phyloP scores from a whole-genome alignment of 2,888 invertebrate genomes.

The Mylabris sibirica region DNA sequence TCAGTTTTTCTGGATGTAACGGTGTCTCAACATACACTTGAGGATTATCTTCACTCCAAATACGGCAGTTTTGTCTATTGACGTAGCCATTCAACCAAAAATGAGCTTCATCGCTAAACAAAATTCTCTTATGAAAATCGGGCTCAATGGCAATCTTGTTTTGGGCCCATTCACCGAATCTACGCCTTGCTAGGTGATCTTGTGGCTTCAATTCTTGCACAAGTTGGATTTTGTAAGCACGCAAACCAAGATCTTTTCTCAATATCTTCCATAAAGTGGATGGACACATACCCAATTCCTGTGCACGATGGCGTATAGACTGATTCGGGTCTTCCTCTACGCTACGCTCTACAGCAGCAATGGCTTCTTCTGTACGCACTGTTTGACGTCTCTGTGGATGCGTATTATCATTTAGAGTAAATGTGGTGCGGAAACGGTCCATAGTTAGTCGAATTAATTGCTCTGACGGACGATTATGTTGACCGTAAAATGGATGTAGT shows the following conservation, averaged over 20 bases:
- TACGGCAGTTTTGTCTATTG: conserved; percentile 26
- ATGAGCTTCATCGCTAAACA: conserved; percentile 27
- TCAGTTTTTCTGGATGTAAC: conserved; percentile 18
- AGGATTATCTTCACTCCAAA: conserved; percentile 19
- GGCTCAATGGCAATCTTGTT: conserved; percentile 24
- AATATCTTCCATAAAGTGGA: conserved; percentile 44
- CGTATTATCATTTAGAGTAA: conserved; percentile 37
- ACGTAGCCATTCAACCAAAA: conserved; percentile 28
- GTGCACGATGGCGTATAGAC: conserved; percentile 43
- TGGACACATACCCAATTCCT: conserved; percentile 42
- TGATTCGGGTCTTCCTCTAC: conserved; percentile 41
- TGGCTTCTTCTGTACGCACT: conserved; percentile 32
- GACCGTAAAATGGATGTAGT: conserved; percentile 46
- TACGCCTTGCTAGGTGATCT: conserved; percentile 9
- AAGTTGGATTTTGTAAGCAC: too few relatives aligned
- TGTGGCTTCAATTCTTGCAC: conserved; percentile 28
- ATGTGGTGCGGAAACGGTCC: conserved; percentile 44
- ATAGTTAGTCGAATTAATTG: conserved; percentile 44
- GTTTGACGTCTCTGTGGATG: conserved; percentile 35
- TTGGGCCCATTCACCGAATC: conserved; percentile 22
- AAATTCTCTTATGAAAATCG: conserved; percentile 24
- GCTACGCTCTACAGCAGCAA: conserved; percentile 38
- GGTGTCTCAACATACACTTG: conserved; percentile 11
- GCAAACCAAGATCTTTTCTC: too few relatives aligned
- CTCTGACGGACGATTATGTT: conserved; percentile 38